These are phyloP conservation scores for Ibycter americanus DNA, from an alignment of 2,797 vertebrate genomes.

Conservation along the genomic window DNA sequence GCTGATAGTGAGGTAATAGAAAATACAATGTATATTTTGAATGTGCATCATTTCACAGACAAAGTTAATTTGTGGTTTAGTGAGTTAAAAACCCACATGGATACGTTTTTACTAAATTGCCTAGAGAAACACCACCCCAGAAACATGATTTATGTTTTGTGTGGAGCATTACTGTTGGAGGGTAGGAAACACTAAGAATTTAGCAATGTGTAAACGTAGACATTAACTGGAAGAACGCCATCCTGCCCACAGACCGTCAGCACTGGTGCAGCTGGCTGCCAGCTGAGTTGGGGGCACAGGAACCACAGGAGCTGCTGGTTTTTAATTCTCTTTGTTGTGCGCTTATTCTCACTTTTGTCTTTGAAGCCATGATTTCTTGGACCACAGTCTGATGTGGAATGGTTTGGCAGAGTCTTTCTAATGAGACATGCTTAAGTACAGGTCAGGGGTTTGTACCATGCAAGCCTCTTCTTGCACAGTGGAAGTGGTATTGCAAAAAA, in stretches of 20 bases:
- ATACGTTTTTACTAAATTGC: background rate
- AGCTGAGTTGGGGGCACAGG: background rate
- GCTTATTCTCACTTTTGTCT: background rate
- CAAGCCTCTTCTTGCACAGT: background rate
- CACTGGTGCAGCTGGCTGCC: background rate
- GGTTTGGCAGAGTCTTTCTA: background rate
- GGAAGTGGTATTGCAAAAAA: background rate
- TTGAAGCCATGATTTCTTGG: background rate
- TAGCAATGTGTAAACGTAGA: background rate
- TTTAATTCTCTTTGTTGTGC: background rate
- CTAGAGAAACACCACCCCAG: background rate
- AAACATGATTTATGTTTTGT: background rate
- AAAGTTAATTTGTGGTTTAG: background rate
- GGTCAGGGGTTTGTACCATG: background rate
- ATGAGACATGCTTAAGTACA: background rate
- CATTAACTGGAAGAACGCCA: background rate
- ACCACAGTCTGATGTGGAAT: background rate
- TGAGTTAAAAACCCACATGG: background rate
- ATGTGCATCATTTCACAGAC: background rate
- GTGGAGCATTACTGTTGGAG: background rate
- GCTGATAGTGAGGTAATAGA: background rate
- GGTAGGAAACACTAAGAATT: background rate
- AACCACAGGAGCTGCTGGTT: background rate
- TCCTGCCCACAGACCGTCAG: fast-evolving
- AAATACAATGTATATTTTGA: background rate